Evolutionary conservation across 2,888 invertebrate species (phyloP).

Genomic region (Mystacides longicornis): DNA sequence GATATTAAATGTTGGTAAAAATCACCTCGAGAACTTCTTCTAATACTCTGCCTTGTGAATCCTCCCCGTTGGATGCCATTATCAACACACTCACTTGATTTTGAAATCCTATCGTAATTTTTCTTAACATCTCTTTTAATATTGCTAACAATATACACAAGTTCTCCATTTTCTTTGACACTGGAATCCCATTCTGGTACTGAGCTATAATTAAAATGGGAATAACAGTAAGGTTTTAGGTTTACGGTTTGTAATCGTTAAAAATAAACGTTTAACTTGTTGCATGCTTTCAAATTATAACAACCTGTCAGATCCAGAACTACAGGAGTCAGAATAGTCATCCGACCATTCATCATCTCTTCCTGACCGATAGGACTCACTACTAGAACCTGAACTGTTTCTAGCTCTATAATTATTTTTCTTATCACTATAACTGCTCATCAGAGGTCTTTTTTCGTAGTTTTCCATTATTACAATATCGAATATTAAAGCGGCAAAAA

Average conservation of each 20-base stretch:
- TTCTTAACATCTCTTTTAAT: constrained; percentile 34
- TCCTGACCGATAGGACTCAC: constrained; percentile 9
- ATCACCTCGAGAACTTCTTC: constrained; percentile 23
- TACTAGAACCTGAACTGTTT: constrained; percentile 24
- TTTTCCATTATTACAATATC: constrained; percentile 21
- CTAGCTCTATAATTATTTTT: background rate
- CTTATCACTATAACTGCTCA: constrained; percentile 16
- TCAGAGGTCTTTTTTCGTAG: constrained; percentile 18
- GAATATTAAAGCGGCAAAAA: no score
- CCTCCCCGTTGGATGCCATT: constrained; percentile 17
- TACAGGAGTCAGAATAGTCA: constrained; percentile 43
- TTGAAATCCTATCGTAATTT: constrained; percentile 14
- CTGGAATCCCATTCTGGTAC: constrained; percentile 63
- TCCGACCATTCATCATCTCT: constrained; percentile 34
- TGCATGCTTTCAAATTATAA: background rate
- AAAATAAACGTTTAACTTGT: background rate
- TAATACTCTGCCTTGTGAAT: constrained; percentile 21
- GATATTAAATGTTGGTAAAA: background rate
- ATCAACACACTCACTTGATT: constrained; percentile 4
- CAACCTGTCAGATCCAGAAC: constrained; percentile 54
- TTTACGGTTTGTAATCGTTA: no score
- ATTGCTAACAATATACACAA: constrained; percentile 57
- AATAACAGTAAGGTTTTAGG: no score
- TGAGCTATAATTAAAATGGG: constrained; percentile 38
- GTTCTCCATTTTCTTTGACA: constrained; percentile 56